Evolutionary conservation across 2,797 vertebrate species (phyloP), one percentile per base, ranked within the genome.

Genomic region (Danio albolineatus): DNA sequence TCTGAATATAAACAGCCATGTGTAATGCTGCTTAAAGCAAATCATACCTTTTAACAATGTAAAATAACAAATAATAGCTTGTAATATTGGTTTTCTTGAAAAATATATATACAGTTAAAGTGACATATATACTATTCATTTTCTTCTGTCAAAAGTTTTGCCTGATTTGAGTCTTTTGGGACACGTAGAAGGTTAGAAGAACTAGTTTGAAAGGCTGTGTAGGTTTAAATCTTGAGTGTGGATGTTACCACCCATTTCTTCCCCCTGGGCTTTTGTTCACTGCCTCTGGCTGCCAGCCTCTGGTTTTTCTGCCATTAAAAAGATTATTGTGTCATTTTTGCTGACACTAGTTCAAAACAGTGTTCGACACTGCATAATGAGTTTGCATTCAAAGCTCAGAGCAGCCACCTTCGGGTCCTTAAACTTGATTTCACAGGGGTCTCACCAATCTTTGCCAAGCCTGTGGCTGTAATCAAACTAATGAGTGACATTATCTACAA

Each of bases 301-400:
- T 62, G 51, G 10, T 59, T 82, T 76, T 76, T 73, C 76, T 76
- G 79, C 73, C 60, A 59, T 85, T 84, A 43, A 73, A 80, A 74
- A 78, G 64, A 85, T 80, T 73, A 83, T 83, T 83, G 84, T 83
- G 82, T 82, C 64, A 78, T 85, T 84, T 78, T 80, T 73, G 77
- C 82, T 83, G 84, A 85, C 76, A 85, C 76, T 80, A 85, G 67
- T 82, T 80, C 51, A 78, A 82, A 85, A 85, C 84, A 82, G 73
- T 69, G 73, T 74, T 84, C 71, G 73, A 83, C 79, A 79, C 76
- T 44, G 73, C 73, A 78, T 80, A 83, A 78, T 80, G 79, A 84
- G 84, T 82, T 85, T 84, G 62, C 79, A 82, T 82, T 83, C 79
- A 82, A 79, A 71, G 76, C 79, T 82, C 73, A 54, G 39, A 76